Evolutionary conservation across 2,113 vertebrate species (phyloP).

Genomic region (Eretmochelys imbricata): DNA sequence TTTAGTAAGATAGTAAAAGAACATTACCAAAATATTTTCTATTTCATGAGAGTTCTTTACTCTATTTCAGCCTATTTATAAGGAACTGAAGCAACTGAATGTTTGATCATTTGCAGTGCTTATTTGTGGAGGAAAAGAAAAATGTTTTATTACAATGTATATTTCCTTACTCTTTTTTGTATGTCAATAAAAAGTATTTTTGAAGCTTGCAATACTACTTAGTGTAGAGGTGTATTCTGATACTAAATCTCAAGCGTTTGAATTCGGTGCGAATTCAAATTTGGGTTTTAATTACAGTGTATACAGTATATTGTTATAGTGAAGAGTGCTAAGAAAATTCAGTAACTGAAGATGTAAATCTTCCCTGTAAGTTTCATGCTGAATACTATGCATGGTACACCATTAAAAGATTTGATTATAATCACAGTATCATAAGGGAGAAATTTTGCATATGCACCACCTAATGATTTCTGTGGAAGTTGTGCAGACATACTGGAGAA

Average conservation of each 20-base stretch:
- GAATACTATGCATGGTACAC: not conserved
- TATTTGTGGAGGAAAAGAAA: slow-evolving; percentile 43
- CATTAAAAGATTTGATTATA: not conserved
- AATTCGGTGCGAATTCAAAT: not conserved
- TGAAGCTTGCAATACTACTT: slow-evolving; percentile 21
- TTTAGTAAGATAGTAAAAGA: slow-evolving; percentile 25
- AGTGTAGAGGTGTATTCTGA: not conserved
- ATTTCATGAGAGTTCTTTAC: slow-evolving; percentile 54
- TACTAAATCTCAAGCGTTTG: not conserved
- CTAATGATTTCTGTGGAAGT: not conserved
- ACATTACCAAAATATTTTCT: slow-evolving; percentile 56
- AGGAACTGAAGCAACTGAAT: slow-evolving; percentile 41
- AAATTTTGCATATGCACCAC: not conserved
- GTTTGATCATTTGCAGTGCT: slow-evolving; percentile 41
- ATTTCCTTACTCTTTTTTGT: slow-evolving; percentile 63
- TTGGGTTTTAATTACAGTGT: not conserved
- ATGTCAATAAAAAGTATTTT: slow-evolving; percentile 76
- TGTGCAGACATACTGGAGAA: not conserved
- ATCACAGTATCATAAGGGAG: not conserved
- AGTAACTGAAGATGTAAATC: not conserved
- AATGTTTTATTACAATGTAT: slow-evolving; percentile 48
- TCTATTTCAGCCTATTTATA: slow-evolving; percentile 37
- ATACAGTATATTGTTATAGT: not conserved
- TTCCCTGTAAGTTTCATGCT: not conserved
- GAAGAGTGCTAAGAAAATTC: not conserved